Evolutionary conservation across 2,797 vertebrate genomes (phyloP).

Genomic region (Myioborus miniatus): DNA sequence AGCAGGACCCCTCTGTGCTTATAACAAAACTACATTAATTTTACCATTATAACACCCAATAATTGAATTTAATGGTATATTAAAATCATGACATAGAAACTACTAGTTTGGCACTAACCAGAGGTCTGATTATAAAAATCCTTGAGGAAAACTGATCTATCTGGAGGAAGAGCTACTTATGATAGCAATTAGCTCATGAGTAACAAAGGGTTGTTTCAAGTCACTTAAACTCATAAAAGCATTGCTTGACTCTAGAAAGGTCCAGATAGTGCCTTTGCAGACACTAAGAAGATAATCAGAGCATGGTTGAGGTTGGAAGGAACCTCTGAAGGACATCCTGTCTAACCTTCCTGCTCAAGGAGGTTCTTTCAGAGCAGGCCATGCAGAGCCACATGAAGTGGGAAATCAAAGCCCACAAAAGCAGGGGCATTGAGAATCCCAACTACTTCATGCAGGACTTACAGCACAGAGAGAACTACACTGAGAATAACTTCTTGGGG

Average conservation of each 20-base stretch:
- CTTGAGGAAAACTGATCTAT: background rate
- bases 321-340: background rate
- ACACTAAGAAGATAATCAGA: background rate
- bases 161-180: background rate
- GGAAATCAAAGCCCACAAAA: background rate
- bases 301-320: background rate
- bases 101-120: background rate
- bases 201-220: background rate
- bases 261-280: background rate
- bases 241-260: background rate
- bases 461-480: background rate
- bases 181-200: background rate
- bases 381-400: background rate
- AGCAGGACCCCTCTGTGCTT: background rate
- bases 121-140: background rate
- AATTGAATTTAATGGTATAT: background rate
- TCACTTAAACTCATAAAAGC: background rate
- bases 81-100: background rate
- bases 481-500: background rate
- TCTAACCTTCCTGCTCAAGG: background rate
- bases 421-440: fast-evolving
- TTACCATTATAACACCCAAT: background rate
- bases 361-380: background rate
- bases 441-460: background rate
- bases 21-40: background rate